phyloP scores from a whole-genome alignment of 2,888 invertebrate species.

The Stratiomys singularior region DNA sequence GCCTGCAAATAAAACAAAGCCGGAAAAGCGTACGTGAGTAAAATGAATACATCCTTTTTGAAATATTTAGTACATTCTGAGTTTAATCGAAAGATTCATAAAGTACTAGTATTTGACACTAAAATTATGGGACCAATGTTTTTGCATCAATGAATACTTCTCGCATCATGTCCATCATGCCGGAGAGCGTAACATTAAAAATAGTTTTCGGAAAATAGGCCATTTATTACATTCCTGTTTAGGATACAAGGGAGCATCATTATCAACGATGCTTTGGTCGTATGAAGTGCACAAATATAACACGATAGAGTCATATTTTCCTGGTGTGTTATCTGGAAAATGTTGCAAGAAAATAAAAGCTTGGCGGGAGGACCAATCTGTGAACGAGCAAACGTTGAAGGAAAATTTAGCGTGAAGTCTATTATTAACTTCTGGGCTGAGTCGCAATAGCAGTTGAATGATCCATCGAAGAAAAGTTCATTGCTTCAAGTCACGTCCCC shows the following conservation, averaged over 20 bases:
- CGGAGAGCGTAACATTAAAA: background rate
- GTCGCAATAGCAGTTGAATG: slow-evolving; percentile 18
- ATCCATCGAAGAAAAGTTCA: slow-evolving; percentile 20
- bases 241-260: background rate
- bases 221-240: background rate
- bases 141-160: too few species aligned
- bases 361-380: background rate
- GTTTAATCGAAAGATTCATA: too few species aligned
- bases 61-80: too few species aligned
- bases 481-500: slow-evolving; percentile 16
- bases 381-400: background rate
- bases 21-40: background rate
- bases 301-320: background rate
- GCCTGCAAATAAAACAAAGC: slow-evolving; percentile 56
- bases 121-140: too few species aligned
- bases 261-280: too few species aligned
- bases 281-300: background rate
- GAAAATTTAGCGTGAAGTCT: background rate
- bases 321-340: background rate
- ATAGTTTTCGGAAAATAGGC: slow-evolving; percentile 11
- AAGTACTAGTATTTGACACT: too few species aligned
- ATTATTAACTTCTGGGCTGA: slow-evolving; percentile 5
- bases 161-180: too few species aligned
- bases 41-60: background rate
- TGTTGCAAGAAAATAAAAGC: background rate